A percentile compares a stretch with the other conserved stretches of the same genome.
Evolutionary conservation across 1,140 invertebrate species (phyloP).

Genomic region (Achatina immaculata): DNA sequence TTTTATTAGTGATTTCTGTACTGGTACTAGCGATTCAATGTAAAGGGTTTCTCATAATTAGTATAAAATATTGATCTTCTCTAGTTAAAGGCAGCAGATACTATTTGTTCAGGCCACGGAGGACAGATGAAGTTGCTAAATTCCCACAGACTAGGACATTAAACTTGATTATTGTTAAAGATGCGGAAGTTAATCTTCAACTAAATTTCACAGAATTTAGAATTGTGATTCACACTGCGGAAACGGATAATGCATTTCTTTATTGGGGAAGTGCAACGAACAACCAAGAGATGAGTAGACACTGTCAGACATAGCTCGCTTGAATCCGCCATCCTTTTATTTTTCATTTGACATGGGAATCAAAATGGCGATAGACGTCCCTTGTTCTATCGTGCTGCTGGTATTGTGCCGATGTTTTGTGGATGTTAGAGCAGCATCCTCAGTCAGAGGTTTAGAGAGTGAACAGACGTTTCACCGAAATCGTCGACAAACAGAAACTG

Average conservation of each 20-base stretch:
- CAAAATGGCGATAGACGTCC: conserved; percentile 2
- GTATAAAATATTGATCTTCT: neutral
- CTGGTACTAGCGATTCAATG: neutral
- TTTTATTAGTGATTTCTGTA: neutral
- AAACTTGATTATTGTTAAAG: neutral
- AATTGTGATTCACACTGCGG: neutral
- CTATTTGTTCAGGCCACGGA: neutral
- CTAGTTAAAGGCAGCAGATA: neutral
- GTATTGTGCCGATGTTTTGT: neutral
- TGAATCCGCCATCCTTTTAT: neutral
- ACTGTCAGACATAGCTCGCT: neutral
- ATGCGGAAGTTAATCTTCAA: neutral
- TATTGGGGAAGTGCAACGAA: neutral
- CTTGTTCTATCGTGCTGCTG: neutral
- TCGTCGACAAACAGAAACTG: neutral
- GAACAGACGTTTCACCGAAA: neutral
- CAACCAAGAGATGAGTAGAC: neutral
- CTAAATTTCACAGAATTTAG: neutral
- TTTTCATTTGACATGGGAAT: neutral
- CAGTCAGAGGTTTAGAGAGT: neutral
- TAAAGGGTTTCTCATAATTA: neutral
- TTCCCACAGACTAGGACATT: neutral
- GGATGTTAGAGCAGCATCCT: neutral
- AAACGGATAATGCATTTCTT: neutral
- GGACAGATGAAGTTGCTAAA: neutral